These are phyloP conservation scores for Clinocottus analis DNA, from an alignment of 2,113 vertebrate genomes.

Conservation along the genomic window DNA sequence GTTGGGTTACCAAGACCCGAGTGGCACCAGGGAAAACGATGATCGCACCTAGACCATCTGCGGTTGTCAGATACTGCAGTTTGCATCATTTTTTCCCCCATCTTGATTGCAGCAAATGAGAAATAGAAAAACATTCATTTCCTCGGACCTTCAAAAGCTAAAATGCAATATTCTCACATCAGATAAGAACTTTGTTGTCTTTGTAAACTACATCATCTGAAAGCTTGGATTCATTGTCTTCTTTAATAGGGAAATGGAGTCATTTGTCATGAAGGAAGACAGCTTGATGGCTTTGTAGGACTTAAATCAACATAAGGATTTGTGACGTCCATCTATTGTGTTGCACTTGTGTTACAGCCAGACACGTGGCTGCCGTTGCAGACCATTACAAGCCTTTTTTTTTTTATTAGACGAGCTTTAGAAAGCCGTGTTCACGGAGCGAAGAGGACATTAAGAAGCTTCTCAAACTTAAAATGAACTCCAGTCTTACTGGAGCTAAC, in stretches of 20 bases:
- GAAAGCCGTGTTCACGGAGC: not conserved
- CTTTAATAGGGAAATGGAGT: not conserved
- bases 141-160: not conserved
- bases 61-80: slow-evolving; percentile 2
- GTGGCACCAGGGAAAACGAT: slow-evolving; percentile 11
- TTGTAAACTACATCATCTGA: not conserved
- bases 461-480: not conserved
- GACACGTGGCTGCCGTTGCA: not conserved
- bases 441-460: not conserved
- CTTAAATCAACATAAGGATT: not conserved
- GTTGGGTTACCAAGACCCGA: slow-evolving; percentile 42
- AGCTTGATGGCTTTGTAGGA: not conserved
- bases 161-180: too few species aligned
- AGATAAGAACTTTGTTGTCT: not conserved
- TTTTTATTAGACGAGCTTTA: not conserved
- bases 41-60: slow-evolving; percentile 13
- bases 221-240: not conserved
- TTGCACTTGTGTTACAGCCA: not conserved
- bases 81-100: not conserved
- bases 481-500: not conserved
- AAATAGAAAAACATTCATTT: not conserved
- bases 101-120: not conserved
- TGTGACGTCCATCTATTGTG: not conserved
- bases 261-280: not conserved
- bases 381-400: too few species aligned